Base-by-base conservation (phyloP, 2,113 vertebrate species). In the Eulacestoma nigropectus region DNA sequence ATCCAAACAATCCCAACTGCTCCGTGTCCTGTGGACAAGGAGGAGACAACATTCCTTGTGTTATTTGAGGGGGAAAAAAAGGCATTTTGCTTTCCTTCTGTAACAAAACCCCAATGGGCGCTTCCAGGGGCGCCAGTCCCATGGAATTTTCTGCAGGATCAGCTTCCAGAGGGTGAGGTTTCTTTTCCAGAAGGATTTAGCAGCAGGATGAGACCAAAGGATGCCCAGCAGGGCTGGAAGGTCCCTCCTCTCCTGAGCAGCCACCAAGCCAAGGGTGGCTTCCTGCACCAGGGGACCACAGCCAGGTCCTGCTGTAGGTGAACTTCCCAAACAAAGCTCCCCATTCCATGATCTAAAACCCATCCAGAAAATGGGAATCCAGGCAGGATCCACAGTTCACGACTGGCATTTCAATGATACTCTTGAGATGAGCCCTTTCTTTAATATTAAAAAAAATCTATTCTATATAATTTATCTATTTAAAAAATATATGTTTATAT, bases 11-110 rank as follows among this genome's bases (percentile, higher is more conserved):
- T 21, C 67, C 84, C 95, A 93, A 77, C 82, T 95, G 88, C 64
- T 97, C 93, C 95, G 55, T 86, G 94, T 84, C 88, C 86, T 63
- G 53, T 62, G 85, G 64, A 83, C 68, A 93, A 97, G 47, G 70
- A 95, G 87, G 53, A 82, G 52, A 95, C 84, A 95, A 83, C 79
- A 92, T 77, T 76, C 20, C 17, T 42, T 42, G 5, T 72, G 69
- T 22, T 68, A 57, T 86, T 81, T 87, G 91, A 92, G 77, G 76
- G 84, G 78, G 3, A 35, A 2, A 23, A 53, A 44, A 49, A n/a
- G 37, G 10, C 18, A 63, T 80, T 93, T 96, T 82, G 35, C 57
- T 88, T 75, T 76, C 35, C 67, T 60, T 63, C 41, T 64, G 7
- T 33, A 64, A 73, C 35, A 56, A 90, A 93, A 47, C 44, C 52